phyloP scores from a whole-genome alignment of 2,113 vertebrate genomes.

The Phycodurus eques region DNA sequence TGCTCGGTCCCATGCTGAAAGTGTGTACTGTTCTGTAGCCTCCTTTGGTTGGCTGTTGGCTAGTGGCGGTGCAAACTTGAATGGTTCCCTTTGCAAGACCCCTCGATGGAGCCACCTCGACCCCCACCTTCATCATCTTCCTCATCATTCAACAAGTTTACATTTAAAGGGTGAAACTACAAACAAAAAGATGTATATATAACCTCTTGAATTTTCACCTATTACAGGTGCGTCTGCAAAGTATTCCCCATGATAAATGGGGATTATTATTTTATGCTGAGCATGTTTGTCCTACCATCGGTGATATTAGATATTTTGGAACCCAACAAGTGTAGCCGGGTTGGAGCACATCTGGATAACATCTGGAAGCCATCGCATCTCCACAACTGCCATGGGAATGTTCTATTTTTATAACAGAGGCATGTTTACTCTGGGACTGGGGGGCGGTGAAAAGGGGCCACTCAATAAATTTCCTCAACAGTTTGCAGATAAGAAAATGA shows the following conservation, averaged over 20 bases:
- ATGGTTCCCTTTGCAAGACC: no score
- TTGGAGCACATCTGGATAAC: conserved; percentile 74
- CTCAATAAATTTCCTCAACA: conserved; percentile 10
- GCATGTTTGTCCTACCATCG: background rate
- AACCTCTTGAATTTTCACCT: no score
- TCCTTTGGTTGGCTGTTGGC: no score
- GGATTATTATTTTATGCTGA: background rate
- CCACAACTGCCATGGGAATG: conserved; percentile 62
- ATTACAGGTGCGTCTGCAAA: background rate
- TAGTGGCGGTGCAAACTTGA: no score
- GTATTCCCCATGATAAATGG: background rate
- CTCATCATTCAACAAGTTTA: no score
- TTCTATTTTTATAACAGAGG: conserved; percentile 69
- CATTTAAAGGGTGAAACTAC: no score
- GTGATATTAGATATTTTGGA: conserved; percentile 40
- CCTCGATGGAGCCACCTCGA: no score
- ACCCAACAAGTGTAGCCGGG: conserved; percentile 6
- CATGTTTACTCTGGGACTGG: background rate
- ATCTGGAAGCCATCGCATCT: conserved; percentile 70
- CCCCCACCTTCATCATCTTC: no score
- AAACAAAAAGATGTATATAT: no score
- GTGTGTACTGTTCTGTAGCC: no score
- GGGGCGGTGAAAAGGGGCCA: conserved; percentile 13
- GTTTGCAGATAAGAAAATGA: background rate
- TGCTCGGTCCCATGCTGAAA: no score